Conservation (phyloP, 2,797 vertebrate genomes). For the Lophotriccus pileatus region DNA sequence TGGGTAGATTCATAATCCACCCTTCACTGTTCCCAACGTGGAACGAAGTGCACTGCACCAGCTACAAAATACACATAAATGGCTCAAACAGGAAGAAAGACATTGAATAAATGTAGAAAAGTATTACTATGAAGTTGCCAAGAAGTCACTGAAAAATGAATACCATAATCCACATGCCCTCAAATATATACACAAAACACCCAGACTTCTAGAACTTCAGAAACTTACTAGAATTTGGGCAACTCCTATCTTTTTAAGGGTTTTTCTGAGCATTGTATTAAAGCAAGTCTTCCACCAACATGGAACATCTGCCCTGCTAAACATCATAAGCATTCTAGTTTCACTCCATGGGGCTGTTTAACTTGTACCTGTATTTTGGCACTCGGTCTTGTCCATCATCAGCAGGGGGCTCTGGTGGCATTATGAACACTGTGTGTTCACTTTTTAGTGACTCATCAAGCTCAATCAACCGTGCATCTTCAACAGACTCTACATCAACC, state of each 20-base stretch:
- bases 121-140: background rate
- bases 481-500: constrained; percentile 87
- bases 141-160: background rate
- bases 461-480: constrained; percentile 91
- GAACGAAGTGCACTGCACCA: background rate
- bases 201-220: background rate
- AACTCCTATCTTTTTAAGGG: background rate
- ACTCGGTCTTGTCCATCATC: constrained; percentile 78
- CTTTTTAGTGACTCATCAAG: constrained; percentile 97
- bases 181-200: background rate
- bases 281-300: background rate
- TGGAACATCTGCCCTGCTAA: background rate
- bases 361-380: constrained; percentile 83
- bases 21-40: background rate
- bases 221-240: background rate
- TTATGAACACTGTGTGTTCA: constrained; percentile 96
- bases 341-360: background rate
- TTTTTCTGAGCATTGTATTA: background rate
- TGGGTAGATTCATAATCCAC: background rate
- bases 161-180: background rate
- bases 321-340: background rate
- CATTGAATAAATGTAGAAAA: background rate
- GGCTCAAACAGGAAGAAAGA: background rate
- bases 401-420: constrained; percentile 87
- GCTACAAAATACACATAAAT: background rate